Conservation (phyloP, 2,888 invertebrate species). For the Agrotis segetum region DNA sequence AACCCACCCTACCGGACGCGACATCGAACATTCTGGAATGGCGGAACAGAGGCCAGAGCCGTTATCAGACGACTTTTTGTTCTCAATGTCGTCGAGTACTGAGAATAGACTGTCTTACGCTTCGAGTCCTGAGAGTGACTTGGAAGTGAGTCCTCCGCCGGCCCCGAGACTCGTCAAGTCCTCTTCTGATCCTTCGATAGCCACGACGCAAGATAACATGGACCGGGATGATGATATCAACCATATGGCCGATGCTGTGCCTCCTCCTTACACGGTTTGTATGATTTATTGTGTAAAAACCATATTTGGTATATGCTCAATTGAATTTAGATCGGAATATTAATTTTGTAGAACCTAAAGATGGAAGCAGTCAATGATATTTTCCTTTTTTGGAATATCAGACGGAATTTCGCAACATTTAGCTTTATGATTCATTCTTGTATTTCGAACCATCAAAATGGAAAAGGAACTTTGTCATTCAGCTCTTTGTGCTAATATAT, state of each 20-base stretch:
- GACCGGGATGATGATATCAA: slow-evolving; percentile 91
- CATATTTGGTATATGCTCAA: slow-evolving; percentile 6
- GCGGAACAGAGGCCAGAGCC: slow-evolving; percentile 97
- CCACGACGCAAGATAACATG: slow-evolving; percentile 97
- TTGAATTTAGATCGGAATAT: slow-evolving; percentile 4
- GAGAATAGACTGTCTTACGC: slow-evolving; percentile 97
- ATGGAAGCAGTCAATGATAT: not conserved
- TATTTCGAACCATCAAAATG: not conserved
- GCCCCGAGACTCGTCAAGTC: slow-evolving; percentile 95
- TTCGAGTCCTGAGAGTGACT: slow-evolving; percentile 98
- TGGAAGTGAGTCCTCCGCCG: slow-evolving; percentile 95
- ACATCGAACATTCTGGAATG: slow-evolving; percentile 70
- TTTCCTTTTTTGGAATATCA: slow-evolving; percentile 6
- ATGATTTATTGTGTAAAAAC: slow-evolving; percentile 67
- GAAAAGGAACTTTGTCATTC: not conserved
- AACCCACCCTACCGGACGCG: slow-evolving; percentile 88
- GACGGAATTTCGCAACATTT: not conserved
- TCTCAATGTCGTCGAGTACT: slow-evolving; percentile 97
- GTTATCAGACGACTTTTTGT: slow-evolving; percentile 99
- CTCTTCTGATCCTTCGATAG: slow-evolving; percentile 98
- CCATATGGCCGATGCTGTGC: slow-evolving; percentile 92
- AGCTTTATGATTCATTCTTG: not conserved
- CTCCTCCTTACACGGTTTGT: slow-evolving; percentile 96
- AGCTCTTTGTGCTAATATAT: slow-evolving; percentile 13
- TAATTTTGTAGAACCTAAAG: not conserved